Base-by-base conservation (phyloP, 2,797 vertebrate genomes). In the Alcedo atthis region DNA sequence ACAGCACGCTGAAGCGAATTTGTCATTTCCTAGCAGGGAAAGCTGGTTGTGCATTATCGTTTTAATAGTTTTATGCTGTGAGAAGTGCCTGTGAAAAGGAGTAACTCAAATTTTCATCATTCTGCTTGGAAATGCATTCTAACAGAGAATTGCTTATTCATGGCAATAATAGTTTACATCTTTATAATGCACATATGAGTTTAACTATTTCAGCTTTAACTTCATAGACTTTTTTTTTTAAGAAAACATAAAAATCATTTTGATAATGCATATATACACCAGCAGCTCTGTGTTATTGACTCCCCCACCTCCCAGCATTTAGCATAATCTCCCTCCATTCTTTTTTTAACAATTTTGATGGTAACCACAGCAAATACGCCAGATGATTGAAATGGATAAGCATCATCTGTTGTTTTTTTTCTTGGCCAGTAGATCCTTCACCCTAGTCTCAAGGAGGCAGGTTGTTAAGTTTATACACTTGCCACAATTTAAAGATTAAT, bases 101-200 rank as follows among this genome's bases (percentile, higher is more conserved):
- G 33, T 4, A 15, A 45, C 51, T 69, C 69, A 7, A 9, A 51
- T 74, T 68, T 69, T 63, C 57, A 8, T 64, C 51, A 2, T 77
- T 63, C 69, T 42, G 61, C 73, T 76, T 75, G 35, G 84, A 67
- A 83, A 64, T 14, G 53, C 68, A 2, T 75, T 73, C 59, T 26
- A 16, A 20, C 58, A 46, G 62, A 74, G 46, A 81, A 66, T 78
- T 78, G 68, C 81, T 83, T 84, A 58, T 78, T 93, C 81, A 68
- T 5, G 59, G 79, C 40, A 57, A 17, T 67, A 37, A 16, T 20
- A 26, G 43, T 89, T 85, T 63, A 30, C 22, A 10, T 81, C 67
- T 37, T 92, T 30, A 40, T 26, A 26, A 12, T 5, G 21, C 73
- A 16, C 16, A 1, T 13, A 4, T 0, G n/a, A 43, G 32, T 80